phyloP scores from a whole-genome alignment of 1,140 invertebrate species.

The Ladona fulva region DNA sequence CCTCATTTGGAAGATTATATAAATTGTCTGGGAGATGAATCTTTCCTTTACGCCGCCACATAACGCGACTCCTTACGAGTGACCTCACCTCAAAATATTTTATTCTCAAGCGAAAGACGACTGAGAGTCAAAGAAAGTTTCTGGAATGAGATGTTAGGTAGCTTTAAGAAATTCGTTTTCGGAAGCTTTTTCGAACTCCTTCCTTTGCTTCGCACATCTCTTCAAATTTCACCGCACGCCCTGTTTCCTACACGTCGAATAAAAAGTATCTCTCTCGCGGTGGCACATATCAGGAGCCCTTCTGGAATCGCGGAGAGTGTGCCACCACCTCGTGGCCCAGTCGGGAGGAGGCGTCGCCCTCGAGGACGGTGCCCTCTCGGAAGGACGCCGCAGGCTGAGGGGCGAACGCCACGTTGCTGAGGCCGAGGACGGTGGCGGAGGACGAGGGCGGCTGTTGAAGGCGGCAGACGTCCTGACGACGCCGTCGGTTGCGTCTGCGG shows the following conservation, averaged over 20 bases:
- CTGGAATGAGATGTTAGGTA: not conserved
- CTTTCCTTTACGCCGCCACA: too few species aligned
- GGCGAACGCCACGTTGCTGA: not conserved
- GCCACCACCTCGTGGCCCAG: not conserved
- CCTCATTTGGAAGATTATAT: too few species aligned
- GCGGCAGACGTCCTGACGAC: not conserved
- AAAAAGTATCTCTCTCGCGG: not conserved
- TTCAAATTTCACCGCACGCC: not conserved
- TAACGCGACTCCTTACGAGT: too few species aligned
- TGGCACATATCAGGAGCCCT: not conserved
- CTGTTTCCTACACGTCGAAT: not conserved
- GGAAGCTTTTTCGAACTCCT: too few species aligned
- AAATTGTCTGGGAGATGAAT: too few species aligned
- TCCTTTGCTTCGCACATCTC: not conserved
- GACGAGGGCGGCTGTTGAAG: not conserved
- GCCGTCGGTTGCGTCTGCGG: not conserved
- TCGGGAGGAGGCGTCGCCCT: not conserved
- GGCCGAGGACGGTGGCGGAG: not conserved
- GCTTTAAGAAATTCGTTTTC: too few species aligned
- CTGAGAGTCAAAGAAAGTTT: too few species aligned
- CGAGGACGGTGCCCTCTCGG: too few species aligned
- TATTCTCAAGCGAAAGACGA: too few species aligned
- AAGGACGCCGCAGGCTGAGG: not conserved
- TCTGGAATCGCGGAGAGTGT: not conserved
- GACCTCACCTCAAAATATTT: too few species aligned